A percentile compares a stretch with the other conserved stretches of the same genome.
Conservation (phyloP, 1,140 invertebrate genomes). For the Lordiphosa collinella region DNA sequence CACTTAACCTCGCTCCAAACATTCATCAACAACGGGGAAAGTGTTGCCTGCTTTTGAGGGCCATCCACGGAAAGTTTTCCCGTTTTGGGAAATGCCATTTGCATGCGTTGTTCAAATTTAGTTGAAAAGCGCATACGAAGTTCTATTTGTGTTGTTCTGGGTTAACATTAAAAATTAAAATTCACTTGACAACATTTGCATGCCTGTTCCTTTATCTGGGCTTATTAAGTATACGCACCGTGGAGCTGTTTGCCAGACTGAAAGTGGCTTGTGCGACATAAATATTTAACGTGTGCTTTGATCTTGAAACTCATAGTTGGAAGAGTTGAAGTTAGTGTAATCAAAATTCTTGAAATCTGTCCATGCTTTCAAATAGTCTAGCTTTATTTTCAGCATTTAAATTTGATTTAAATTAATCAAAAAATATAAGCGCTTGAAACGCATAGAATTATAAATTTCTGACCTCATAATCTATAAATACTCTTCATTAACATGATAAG, state of each 20-base stretch:
- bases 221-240: slow-evolving; percentile 42
- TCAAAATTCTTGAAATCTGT: too few species aligned
- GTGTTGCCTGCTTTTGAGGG: slow-evolving; percentile 39
- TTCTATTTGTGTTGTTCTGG: slow-evolving; percentile 28
- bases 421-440: too few species aligned
- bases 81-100: slow-evolving; percentile 26
- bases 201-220: slow-evolving; percentile 4
- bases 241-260: slow-evolving; percentile 1
- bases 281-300: too few species aligned
- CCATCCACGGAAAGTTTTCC: slow-evolving; percentile 17
- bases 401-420: too few species aligned
- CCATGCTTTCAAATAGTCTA: too few species aligned
- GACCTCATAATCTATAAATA: too few species aligned
- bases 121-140: slow-evolving; percentile 30
- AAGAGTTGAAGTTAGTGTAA: too few species aligned
- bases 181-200: slow-evolving; percentile 5
- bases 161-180: slow-evolving; percentile 23
- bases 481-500: too few species aligned
- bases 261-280: too few species aligned
- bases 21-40: slow-evolving; percentile 15
- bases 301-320: too few species aligned
- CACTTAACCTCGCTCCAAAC: slow-evolving; percentile 28
- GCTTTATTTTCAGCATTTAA: too few species aligned
- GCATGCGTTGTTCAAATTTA: slow-evolving; percentile 22
- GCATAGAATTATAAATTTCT: too few species aligned